A percentile compares a stretch with the other conserved stretches of the same genome.
Conservation (phyloP, 2,113 vertebrate species). For the Rutilus rutilus region DNA sequence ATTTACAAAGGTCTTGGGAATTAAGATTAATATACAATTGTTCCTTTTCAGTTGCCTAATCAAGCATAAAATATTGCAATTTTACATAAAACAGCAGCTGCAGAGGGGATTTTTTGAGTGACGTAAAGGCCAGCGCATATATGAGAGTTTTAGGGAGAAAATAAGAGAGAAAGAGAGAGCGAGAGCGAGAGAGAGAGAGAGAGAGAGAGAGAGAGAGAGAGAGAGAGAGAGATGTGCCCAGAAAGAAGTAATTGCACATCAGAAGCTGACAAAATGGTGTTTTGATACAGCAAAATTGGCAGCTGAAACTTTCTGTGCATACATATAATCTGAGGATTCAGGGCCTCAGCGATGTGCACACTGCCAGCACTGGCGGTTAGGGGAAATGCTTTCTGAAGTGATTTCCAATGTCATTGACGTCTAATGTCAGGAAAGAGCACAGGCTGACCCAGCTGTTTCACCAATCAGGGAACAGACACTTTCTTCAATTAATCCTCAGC, state of each 20-base stretch:
- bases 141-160: not conserved
- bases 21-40: slow-evolving; percentile 47
- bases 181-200: not conserved
- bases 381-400: not conserved
- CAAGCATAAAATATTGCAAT: slow-evolving; percentile 47
- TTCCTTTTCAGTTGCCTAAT: slow-evolving; percentile 49
- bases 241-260: slow-evolving; percentile 53
- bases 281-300: slow-evolving; percentile 50
- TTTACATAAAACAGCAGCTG: slow-evolving; percentile 37
- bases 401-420: not conserved
- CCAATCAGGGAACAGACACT: slow-evolving; percentile 16
- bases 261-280: slow-evolving; percentile 52
- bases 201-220: not conserved
- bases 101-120: slow-evolving; percentile 23
- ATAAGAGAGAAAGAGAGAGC: not conserved
- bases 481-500: slow-evolving; percentile 3
- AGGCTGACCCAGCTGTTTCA: slow-evolving; percentile 32
- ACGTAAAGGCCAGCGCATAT: slow-evolving; percentile 18
- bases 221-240: not conserved
- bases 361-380: not conserved
- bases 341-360: not conserved
- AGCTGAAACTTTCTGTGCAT: slow-evolving; percentile 33
- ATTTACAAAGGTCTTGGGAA: slow-evolving; percentile 42
- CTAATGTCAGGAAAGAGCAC: not conserved
- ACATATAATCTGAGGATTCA: slow-evolving; percentile 46